Conservation (phyloP, 2,888 invertebrate species). For the Lasioglossum malachurum region DNA sequence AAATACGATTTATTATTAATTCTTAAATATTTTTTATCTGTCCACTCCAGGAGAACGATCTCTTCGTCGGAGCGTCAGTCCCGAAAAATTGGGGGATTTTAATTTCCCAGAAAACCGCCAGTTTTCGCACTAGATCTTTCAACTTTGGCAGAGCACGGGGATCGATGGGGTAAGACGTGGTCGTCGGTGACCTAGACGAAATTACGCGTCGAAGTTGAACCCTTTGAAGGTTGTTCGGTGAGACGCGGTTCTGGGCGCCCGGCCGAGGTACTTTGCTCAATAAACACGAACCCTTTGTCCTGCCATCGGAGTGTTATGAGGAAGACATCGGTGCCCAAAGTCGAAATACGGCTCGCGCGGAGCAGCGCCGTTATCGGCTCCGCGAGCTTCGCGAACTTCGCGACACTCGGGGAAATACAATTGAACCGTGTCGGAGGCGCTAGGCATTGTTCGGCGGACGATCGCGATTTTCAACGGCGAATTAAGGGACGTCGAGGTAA, state of each 20-base stretch:
- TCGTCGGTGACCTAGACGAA: constrained; percentile 40
- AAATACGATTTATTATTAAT: no score
- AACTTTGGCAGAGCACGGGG: constrained; percentile 9
- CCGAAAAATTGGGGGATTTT: no score
- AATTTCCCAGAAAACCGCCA: no score
- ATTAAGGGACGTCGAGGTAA: constrained; percentile 14
- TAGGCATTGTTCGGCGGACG: neutral
- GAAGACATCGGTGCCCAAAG: constrained; percentile 3
- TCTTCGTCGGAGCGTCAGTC: no score
- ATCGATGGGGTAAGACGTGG: constrained; percentile 49
- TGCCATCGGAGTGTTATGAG: constrained; percentile 25
- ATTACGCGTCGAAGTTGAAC: constrained; percentile 60
- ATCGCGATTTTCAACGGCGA: constrained; percentile 5
- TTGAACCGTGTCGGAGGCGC: constrained; percentile 4
- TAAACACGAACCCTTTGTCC: constrained; percentile 55
- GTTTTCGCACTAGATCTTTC: neutral
- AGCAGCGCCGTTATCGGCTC: constrained; percentile 12
- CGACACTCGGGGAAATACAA: constrained; percentile 16
- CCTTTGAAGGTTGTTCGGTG: constrained; percentile 62
- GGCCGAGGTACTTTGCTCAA: constrained; percentile 33
- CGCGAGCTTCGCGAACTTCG: constrained; percentile 18
- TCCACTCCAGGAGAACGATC: no score
- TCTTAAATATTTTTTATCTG: no score
- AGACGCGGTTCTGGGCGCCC: constrained; percentile 39
- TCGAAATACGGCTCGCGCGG: constrained; percentile 4